A percentile compares a stretch with the other conserved stretches of the same genome.
Conservation (phyloP, 2,797 vertebrate genomes). For the Coranthus polyacanthus region DNA sequence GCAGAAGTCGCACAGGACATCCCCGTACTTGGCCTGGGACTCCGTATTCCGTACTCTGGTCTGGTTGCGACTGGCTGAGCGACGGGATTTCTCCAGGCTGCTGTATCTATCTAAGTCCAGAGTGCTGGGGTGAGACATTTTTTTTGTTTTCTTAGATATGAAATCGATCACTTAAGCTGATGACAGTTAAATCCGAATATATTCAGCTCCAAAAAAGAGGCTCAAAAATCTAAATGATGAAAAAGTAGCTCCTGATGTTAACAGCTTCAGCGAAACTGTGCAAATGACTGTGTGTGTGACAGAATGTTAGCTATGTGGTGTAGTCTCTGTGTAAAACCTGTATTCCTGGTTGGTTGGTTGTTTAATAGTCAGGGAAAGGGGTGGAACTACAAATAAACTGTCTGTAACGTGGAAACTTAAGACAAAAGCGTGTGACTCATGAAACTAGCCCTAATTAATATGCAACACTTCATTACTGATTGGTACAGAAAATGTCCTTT, state of each 20-base stretch:
- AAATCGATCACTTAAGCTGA: too few relatives aligned
- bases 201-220: background rate
- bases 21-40: slow-evolving; percentile 30
- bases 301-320: slow-evolving; percentile 80
- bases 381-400: slow-evolving; percentile 45
- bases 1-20: slow-evolving; percentile 92
- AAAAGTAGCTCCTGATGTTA: slow-evolving; percentile 25
- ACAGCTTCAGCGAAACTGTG: slow-evolving; percentile 81
- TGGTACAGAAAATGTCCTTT: background rate
- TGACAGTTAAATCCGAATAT: too few relatives aligned
- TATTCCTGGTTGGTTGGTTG: slow-evolving; percentile 73
- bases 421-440: slow-evolving; percentile 8
- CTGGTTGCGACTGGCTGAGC: slow-evolving; percentile 63
- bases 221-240: background rate
- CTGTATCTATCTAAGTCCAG: slow-evolving; percentile 77
- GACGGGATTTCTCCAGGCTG: slow-evolving; percentile 69
- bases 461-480: background rate
- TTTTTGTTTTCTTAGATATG: too few relatives aligned
- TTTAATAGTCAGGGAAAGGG: slow-evolving; percentile 50
- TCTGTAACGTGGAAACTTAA: slow-evolving; percentile 29
- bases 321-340: slow-evolving; percentile 78
- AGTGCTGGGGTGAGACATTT: slow-evolving; percentile 77
- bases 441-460: background rate
- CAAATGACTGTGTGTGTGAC: slow-evolving; percentile 62
- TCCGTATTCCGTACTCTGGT: slow-evolving; percentile 11